Percentiles rank a stretch among this genome's conserved stretches.
Conservation (phyloP, 2,113 vertebrate genomes). For the Lophochroa leadbeateri region DNA sequence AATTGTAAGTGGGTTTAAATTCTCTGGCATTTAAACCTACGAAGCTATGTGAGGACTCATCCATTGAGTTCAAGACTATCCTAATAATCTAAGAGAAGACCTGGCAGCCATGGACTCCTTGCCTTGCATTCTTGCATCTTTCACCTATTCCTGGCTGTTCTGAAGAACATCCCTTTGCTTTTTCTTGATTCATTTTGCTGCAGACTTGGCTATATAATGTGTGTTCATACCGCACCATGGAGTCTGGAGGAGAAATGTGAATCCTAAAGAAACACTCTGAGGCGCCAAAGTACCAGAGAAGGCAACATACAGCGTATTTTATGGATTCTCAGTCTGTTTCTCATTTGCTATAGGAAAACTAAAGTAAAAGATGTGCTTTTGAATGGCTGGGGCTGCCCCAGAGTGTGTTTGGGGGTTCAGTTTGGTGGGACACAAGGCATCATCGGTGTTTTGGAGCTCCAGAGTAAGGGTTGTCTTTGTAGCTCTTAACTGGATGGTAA, state of each 20-base stretch:
- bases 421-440: neutral
- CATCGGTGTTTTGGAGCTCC: neutral
- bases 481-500: neutral
- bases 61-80: too few relatives aligned
- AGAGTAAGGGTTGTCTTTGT: neutral
- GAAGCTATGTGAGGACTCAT: neutral
- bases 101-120: neutral
- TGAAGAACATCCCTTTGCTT: neutral
- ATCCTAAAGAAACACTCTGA: neutral
- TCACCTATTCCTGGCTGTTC: neutral
- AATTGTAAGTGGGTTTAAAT: neutral
- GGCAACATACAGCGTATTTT: neutral
- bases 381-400: neutral
- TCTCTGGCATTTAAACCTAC: neutral
- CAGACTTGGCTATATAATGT: neutral
- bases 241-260: neutral
- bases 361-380: neutral
- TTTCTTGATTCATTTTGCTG: neutral
- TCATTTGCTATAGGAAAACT: neutral
- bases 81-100: neutral
- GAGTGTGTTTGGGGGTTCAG: neutral
- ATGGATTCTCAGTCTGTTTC: neutral
- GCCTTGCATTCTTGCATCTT: neutral
- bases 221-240: neutral
- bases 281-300: neutral